Evolutionary conservation across 2,888 invertebrate genomes (phyloP).

Genomic region (Diarsia dahlii): DNA sequence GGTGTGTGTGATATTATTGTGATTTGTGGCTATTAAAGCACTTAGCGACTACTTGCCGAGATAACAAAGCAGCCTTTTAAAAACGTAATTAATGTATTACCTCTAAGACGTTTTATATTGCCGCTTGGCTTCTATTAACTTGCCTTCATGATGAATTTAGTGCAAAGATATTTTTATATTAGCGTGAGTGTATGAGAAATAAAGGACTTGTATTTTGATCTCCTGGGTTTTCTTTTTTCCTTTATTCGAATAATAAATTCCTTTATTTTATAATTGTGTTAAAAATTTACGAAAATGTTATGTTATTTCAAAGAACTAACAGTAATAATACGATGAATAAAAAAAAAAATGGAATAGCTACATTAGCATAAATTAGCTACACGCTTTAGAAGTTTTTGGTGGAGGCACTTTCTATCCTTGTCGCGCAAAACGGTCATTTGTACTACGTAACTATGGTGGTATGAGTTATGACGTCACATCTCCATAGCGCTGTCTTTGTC

Average conservation of each 20-base stretch:
- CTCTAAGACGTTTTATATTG: slow-evolving; percentile 2
- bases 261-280: neutral
- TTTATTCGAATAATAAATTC: neutral
- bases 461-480: too few species aligned
- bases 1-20: neutral
- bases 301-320: too few species aligned
- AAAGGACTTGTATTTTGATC: slow-evolving; percentile 26
- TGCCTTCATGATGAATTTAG: slow-evolving; percentile 39
- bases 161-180: slow-evolving; percentile 41
- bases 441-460: too few species aligned
- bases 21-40: neutral
- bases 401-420: too few species aligned
- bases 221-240: neutral
- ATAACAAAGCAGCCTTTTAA: neutral
- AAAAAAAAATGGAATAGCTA: too few species aligned
- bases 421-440: too few species aligned
- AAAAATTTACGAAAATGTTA: too few species aligned
- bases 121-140: slow-evolving; percentile 4
- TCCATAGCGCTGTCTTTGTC: too few species aligned
- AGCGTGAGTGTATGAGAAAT: slow-evolving; percentile 33
- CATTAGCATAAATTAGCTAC: too few species aligned
- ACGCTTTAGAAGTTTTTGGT: too few species aligned
- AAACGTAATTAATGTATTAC: neutral
- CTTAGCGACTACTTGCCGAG: neutral
- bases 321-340: too few species aligned